Percentiles rank a stretch among this genome's conserved stretches.
phyloP scores from a whole-genome alignment of 2,888 invertebrate genomes.

The Orgyia antiqua region DNA sequence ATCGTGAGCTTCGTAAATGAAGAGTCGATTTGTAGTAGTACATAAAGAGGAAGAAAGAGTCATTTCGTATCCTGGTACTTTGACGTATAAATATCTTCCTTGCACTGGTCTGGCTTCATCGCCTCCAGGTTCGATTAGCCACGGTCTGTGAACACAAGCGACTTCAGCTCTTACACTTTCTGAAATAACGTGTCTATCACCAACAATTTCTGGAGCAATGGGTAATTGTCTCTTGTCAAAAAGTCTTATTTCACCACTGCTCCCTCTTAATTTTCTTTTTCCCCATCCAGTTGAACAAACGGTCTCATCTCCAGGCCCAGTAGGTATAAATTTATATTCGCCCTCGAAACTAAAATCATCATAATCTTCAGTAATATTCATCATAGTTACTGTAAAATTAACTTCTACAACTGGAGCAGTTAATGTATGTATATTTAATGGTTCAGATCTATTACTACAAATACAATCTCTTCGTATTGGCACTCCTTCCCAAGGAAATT shows the following conservation, averaged over 20 bases:
- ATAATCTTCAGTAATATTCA: conserved; percentile 90
- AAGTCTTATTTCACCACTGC: conserved; percentile 85
- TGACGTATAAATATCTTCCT: conserved; percentile 84
- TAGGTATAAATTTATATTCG: conserved; percentile 81
- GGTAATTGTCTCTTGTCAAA: conserved; percentile 77
- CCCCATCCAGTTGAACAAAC: conserved; percentile 82
- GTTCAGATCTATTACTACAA: conserved; percentile 83
- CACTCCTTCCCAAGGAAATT: conserved; percentile 84
- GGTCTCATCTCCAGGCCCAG: conserved; percentile 74
- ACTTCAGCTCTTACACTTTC: conserved; percentile 75
- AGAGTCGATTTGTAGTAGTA: conserved; percentile 83
- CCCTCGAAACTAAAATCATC: conserved; percentile 88
- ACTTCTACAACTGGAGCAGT: conserved; percentile 85
- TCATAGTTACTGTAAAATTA: conserved; percentile 84
- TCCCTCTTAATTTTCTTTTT: conserved; percentile 81
- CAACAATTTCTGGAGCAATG: conserved; percentile 61
- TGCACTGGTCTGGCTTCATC: conserved; percentile 79
- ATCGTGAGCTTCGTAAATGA: conserved; percentile 84
- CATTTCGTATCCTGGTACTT: conserved; percentile 82
- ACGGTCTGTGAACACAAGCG: conserved; percentile 85
- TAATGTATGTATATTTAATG: conserved; percentile 81
- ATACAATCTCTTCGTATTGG: conserved; percentile 84
- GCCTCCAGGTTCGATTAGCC: conserved; percentile 87
- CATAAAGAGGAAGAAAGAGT: conserved; percentile 73
- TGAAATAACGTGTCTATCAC: conserved; percentile 70